Conservation (phyloP, 2,888 invertebrate species). For the Clostera curtula region DNA sequence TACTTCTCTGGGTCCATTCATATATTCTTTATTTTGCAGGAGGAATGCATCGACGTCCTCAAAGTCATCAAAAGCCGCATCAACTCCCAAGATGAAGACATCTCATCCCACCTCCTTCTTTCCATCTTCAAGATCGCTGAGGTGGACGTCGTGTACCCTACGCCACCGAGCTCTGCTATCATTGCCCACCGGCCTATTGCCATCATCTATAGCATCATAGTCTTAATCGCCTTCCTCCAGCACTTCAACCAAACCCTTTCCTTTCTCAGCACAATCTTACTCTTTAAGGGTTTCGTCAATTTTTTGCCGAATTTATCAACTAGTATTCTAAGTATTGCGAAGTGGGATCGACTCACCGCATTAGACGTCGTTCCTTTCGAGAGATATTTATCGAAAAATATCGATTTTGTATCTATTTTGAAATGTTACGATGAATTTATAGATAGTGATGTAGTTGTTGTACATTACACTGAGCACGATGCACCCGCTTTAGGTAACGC, state of each 20-base stretch:
- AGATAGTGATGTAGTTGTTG: slow-evolving; percentile 44
- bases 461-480: slow-evolving; percentile 50
- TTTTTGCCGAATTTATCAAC: slow-evolving; percentile 55
- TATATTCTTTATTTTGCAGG: slow-evolving; percentile 77
- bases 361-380: slow-evolving; percentile 46
- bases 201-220: slow-evolving; percentile 42
- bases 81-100: slow-evolving; percentile 88
- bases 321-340: slow-evolving; percentile 26
- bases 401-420: slow-evolving; percentile 59
- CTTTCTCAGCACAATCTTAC: slow-evolving; percentile 20
- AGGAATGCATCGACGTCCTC: slow-evolving; percentile 87
- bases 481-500: slow-evolving; percentile 66
- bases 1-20: too few species aligned
- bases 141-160: slow-evolving; percentile 88
- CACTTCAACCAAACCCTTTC: slow-evolving; percentile 33
- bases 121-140: slow-evolving; percentile 95
- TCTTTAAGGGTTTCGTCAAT: slow-evolving; percentile 46
- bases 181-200: slow-evolving; percentile 37
- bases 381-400: slow-evolving; percentile 49
- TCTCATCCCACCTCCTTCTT: slow-evolving; percentile 88
- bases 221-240: slow-evolving; percentile 42
- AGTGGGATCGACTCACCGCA: slow-evolving; percentile 20
- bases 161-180: slow-evolving; percentile 74
- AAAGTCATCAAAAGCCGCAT: slow-evolving; percentile 89
- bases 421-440: slow-evolving; percentile 61